phyloP scores from a whole-genome alignment of 1,140 invertebrate genomes.

The Bicyclus anynana region DNA sequence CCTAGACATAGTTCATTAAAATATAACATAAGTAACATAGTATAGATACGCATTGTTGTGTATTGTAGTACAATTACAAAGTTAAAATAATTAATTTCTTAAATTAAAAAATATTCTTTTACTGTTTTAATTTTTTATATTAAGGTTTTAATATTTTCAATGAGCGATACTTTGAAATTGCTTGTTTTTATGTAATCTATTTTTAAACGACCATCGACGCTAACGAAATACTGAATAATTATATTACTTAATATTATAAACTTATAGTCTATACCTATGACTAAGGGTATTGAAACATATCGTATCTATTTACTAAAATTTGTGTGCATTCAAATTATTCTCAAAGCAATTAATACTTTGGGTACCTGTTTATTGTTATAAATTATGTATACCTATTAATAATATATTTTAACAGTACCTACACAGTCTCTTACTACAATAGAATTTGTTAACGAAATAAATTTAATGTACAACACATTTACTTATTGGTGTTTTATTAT shows the following conservation, averaged over 20 bases:
- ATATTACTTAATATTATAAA: neutral
- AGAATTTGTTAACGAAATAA: constrained; percentile 1
- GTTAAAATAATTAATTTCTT: too few relatives aligned
- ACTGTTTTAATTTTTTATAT: too few relatives aligned
- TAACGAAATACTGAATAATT: neutral
- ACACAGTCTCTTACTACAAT: neutral
- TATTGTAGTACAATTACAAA: neutral
- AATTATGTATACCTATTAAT: neutral
- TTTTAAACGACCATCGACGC: neutral
- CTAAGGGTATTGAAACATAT: neutral
- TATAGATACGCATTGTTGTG: neutral
- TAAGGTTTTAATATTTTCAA: neutral
- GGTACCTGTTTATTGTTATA: neutral
- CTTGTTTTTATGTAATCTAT: neutral
- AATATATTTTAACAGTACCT: neutral
- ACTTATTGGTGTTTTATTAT: neutral
- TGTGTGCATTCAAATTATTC: neutral
- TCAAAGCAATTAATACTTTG: neutral
- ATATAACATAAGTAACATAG: too few relatives aligned
- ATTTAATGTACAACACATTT: neutral
- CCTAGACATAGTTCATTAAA: too few relatives aligned
- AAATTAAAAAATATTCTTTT: too few relatives aligned
- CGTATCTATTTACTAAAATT: neutral
- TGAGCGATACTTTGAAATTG: neutral
- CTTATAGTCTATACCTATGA: neutral